These are phyloP conservation scores for Nyctibius bracteatus DNA, from an alignment of 2,113 vertebrate genomes.

Conservation along the genomic window DNA sequence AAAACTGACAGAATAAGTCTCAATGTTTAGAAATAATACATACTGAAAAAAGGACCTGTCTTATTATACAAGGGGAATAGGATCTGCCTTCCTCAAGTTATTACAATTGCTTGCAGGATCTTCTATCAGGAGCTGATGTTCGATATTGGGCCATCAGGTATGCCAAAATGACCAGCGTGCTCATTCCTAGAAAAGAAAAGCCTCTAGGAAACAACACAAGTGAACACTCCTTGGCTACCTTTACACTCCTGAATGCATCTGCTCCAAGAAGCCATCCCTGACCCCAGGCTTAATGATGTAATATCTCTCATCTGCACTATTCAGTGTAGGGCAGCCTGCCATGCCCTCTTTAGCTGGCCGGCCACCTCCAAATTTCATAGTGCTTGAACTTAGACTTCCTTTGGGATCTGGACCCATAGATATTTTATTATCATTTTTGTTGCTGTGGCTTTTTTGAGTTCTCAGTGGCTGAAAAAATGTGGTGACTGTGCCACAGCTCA, in stretches of 20 bases:
- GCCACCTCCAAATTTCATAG: neutral
- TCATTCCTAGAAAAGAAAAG: neutral
- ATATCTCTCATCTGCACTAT: neutral
- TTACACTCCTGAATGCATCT: neutral
- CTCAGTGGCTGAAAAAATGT: neutral
- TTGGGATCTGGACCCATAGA: neutral
- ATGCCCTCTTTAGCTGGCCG: neutral
- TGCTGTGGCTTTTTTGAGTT: neutral
- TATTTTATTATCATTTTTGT: neutral
- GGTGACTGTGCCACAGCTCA: neutral
- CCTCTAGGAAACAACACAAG: accelerated
- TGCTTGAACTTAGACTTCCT: neutral
- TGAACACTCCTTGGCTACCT: neutral
- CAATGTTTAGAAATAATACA: neutral
- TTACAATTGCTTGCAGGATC: neutral
- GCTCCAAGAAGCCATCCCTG: neutral
- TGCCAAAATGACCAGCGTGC: neutral
- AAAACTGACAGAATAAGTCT: neutral
- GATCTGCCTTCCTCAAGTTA: neutral
- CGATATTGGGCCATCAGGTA: neutral
- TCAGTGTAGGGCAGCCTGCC: neutral
- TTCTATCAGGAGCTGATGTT: neutral
- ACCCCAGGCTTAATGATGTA: neutral
- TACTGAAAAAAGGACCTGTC: neutral
- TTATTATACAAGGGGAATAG: neutral